Conservation (phyloP, 2,113 vertebrate genomes). For the Eira barbara region DNA sequence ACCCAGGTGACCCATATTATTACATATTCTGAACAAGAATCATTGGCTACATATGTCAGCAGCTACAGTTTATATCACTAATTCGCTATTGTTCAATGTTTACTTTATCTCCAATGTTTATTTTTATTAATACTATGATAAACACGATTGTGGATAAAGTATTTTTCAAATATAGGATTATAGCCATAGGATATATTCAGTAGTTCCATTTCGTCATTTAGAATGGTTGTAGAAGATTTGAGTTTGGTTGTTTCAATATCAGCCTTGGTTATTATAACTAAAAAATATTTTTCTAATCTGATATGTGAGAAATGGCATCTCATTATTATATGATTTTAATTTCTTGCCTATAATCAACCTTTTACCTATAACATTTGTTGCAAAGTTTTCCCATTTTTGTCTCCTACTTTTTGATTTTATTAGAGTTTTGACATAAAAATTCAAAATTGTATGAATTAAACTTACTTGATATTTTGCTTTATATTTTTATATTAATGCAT, state of each 20-base stretch:
- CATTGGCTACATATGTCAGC: neutral
- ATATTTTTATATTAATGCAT: slow-evolving; percentile 3
- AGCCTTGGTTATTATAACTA: neutral
- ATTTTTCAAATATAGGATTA: slow-evolving; percentile 2
- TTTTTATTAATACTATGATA: neutral
- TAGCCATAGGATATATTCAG: neutral
- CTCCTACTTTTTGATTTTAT: slow-evolving; percentile 20
- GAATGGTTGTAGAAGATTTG: neutral
- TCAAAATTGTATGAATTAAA: neutral
- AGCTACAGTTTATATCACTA: neutral
- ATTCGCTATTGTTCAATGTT: neutral
- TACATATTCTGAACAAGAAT: neutral
- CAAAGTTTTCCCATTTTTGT: slow-evolving; percentile 1
- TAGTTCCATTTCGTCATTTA: neutral
- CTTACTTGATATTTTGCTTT: neutral
- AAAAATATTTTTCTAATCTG: neutral
- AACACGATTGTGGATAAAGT: neutral
- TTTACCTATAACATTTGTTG: neutral
- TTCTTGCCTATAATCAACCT: slow-evolving; percentile 8
- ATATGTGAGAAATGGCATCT: neutral
- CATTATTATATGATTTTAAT: neutral
- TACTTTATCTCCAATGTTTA: neutral
- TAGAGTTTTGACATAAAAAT: neutral
- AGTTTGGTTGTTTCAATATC: neutral
- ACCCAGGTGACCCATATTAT: neutral